Percentiles rank a stretch among this genome's conserved stretches.
Conservation (phyloP, 23 tunicate species). For the Pegea sp. region DNA sequence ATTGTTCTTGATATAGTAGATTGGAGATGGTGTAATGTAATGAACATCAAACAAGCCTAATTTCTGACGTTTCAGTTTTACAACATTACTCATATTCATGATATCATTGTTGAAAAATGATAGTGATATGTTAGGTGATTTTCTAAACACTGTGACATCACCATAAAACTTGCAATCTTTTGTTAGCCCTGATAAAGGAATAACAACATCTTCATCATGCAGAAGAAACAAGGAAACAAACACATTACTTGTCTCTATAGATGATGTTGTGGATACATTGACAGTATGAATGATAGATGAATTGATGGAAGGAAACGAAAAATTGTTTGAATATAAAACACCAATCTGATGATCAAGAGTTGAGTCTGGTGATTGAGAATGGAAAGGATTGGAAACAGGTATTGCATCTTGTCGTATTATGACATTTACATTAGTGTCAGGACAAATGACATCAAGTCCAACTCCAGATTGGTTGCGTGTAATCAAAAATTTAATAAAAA, state of each 20-base stretch:
- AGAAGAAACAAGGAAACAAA: slow-evolving; percentile 41
- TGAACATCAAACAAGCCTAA: slow-evolving; percentile 13
- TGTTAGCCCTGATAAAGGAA: slow-evolving; percentile 35
- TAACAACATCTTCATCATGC: slow-evolving; percentile 1
- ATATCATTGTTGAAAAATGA: background rate
- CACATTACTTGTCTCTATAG: slow-evolving; percentile 11
- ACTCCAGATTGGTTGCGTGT: slow-evolving; percentile 22
- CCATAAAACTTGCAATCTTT: slow-evolving; percentile 44
- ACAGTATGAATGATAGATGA: slow-evolving; percentile 3
- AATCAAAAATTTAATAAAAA: slow-evolving; percentile 15
- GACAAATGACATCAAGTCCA: slow-evolving; percentile 26
- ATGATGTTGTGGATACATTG: background rate
- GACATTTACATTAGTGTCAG: slow-evolving; percentile 9
- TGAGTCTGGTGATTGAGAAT: slow-evolving; percentile 13
- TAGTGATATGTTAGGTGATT: background rate
- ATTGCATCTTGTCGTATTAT: slow-evolving; percentile 36
- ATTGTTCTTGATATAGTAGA: slow-evolving; percentile 5
- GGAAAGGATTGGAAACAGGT: slow-evolving; percentile 42
- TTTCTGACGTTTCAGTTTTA: slow-evolving; percentile 13
- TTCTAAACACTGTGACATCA: slow-evolving; percentile 8
- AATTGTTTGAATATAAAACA: slow-evolving; percentile 3
- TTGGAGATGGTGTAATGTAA: slow-evolving; percentile 6
- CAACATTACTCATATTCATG: background rate
- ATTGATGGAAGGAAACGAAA: slow-evolving; percentile 2
- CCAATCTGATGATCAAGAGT: slow-evolving; percentile 10